Percentiles rank a stretch among this genome's conserved stretches.
Conservation (phyloP, 1,140 invertebrate genomes). For the Drosophila orena region DNA sequence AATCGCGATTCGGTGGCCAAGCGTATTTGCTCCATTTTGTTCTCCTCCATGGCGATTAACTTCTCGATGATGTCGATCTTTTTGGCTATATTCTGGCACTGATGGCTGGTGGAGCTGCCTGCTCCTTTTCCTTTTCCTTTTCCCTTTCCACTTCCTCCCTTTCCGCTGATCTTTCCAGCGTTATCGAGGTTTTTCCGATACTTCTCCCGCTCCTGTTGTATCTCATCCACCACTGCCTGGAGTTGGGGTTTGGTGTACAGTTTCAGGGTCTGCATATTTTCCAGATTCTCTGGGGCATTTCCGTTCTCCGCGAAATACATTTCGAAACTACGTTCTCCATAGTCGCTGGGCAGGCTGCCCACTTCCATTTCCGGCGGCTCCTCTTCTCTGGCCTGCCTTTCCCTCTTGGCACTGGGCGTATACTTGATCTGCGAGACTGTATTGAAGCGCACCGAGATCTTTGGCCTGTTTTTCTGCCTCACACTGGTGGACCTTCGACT, state of each 20-base stretch:
- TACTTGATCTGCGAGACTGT: slow-evolving; percentile 85
- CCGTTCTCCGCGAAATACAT: slow-evolving; percentile 87
- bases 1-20: slow-evolving; percentile 87
- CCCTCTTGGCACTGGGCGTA: slow-evolving; percentile 73
- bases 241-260: slow-evolving; percentile 86
- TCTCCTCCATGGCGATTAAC: slow-evolving; percentile 88
- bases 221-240: slow-evolving; percentile 78
- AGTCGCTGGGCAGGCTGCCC: slow-evolving; percentile 70
- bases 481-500: slow-evolving; percentile 82
- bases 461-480: slow-evolving; percentile 66
- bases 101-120: slow-evolving; percentile 68
- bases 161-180: slow-evolving; percentile 44
- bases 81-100: slow-evolving; percentile 86
- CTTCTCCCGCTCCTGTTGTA: slow-evolving; percentile 73
- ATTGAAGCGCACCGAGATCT: slow-evolving; percentile 85
- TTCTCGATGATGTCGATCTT: slow-evolving; percentile 89
- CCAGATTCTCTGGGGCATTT: slow-evolving; percentile 86
- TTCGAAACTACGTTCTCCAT: slow-evolving; percentile 86
- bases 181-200: slow-evolving; percentile 76
- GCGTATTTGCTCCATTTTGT: slow-evolving; percentile 87
- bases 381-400: slow-evolving; percentile 16
- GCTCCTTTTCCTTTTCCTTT: slow-evolving; percentile 15
- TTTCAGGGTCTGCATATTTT: slow-evolving; percentile 86
- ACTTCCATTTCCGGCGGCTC: slow-evolving; percentile 36
- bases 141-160: slow-evolving; percentile 18